Percentiles rank a stretch among this genome's conserved stretches.
Evolutionary conservation across 2,888 invertebrate species (phyloP).

Genomic region (Drosophila anomalata): DNA sequence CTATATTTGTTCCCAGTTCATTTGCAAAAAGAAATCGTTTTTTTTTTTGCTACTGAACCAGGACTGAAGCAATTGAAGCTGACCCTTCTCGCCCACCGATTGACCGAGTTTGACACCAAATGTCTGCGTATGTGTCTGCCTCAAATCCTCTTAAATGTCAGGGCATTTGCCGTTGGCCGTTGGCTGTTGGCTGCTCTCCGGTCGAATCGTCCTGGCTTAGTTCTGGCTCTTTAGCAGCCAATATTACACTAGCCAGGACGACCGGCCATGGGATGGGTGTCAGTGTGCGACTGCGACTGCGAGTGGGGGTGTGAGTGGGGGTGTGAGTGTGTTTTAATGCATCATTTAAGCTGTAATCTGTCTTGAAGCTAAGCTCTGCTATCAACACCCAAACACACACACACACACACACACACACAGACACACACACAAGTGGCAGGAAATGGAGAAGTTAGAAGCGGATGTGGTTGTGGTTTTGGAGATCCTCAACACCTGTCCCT

Average conservation of each 20-base stretch:
- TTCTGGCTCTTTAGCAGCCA: conserved; percentile 53
- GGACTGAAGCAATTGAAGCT: neutral
- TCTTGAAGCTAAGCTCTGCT: conserved; percentile 53
- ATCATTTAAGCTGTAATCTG: conserved; percentile 59
- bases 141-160: conserved; percentile 51
- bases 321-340: conserved; percentile 54
- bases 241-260: conserved; percentile 39
- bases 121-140: conserved; percentile 4
- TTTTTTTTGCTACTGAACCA: neutral
- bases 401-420: conserved; percentile 19
- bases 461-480: conserved; percentile 5
- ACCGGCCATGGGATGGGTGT: neutral
- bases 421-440: conserved; percentile 22
- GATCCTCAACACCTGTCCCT: neutral
- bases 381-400: conserved; percentile 39
- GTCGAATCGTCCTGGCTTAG: conserved; percentile 42
- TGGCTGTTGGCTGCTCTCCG: conserved; percentile 25
- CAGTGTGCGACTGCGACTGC: conserved; percentile 7
- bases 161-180: conserved; percentile 39
- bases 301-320: conserved; percentile 9
- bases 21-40: neutral
- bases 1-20: neutral
- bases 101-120: conserved; percentile 28
- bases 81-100: conserved; percentile 3
- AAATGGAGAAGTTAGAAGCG: conserved; percentile 24